Evolutionary conservation across 2,113 vertebrate genomes (phyloP).

Genomic region (Pteronura brasiliensis): DNA sequence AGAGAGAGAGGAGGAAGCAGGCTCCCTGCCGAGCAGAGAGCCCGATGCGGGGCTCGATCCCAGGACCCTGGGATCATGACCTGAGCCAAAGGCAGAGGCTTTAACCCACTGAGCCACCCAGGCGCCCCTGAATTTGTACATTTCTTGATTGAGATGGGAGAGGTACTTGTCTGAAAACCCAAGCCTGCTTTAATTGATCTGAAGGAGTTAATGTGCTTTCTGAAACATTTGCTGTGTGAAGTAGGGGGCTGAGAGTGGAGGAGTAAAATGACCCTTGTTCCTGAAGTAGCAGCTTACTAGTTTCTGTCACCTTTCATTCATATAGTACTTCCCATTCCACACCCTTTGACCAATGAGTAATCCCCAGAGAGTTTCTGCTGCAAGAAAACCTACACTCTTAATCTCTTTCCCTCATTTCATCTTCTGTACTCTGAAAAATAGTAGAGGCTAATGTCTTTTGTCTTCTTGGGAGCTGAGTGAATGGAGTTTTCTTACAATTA

Average conservation of each 20-base stretch:
- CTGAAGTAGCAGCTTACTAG: background rate
- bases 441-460: background rate
- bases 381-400: background rate
- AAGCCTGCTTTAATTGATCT: background rate
- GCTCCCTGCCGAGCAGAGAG: too few relatives aligned
- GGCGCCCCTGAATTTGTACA: background rate
- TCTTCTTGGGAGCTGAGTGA: background rate
- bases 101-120: too few relatives aligned
- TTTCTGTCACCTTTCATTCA: background rate
- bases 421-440: conserved; percentile 19
- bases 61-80: too few relatives aligned
- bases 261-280: background rate
- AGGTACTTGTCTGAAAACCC: background rate
- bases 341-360: background rate
- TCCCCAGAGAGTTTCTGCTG: conserved; percentile 21
- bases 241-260: background rate
- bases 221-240: background rate
- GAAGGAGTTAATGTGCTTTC: background rate
- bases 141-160: background rate
- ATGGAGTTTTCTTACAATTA: background rate
- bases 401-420: conserved; percentile 26
- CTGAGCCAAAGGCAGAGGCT: too few relatives aligned
- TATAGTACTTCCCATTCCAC: background rate
- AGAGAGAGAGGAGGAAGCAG: too few relatives aligned
- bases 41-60: too few relatives aligned